Conservation (phyloP, 92 coral and sea anemone genomes). For the Epizoanthus stellaris region DNA sequence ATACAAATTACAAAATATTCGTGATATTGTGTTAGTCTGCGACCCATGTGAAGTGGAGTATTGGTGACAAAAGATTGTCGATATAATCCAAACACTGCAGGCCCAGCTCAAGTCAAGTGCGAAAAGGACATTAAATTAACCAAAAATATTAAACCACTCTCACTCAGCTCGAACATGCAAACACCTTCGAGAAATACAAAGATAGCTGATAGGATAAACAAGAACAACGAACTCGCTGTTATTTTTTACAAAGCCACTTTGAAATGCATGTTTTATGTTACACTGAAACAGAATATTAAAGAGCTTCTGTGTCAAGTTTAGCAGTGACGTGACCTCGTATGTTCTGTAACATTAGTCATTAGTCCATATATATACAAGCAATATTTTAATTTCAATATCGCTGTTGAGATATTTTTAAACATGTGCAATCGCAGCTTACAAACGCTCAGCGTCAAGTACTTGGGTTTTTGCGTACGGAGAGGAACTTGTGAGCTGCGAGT, state of each 20-base stretch:
- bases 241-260: background rate
- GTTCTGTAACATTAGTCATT: background rate
- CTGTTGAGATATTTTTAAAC: no score
- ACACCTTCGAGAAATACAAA: no score
- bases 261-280: background rate
- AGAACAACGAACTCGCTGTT: background rate
- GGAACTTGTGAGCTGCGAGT: no score
- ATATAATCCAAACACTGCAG: background rate
- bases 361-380: background rate
- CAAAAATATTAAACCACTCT: no score
- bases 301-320: background rate
- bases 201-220: no score
- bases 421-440: no score
- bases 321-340: constrained; percentile 6
- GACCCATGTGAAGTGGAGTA: background rate
- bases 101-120: background rate
- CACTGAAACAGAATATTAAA: background rate
- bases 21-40: background rate
- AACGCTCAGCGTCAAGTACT: no score
- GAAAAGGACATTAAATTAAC: no score
- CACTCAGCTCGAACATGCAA: no score
- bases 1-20: background rate
- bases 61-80: background rate
- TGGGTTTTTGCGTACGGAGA: no score
- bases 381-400: no score